Conservation (phyloP, 2,888 invertebrate species). For the Lamproptera curius region DNA sequence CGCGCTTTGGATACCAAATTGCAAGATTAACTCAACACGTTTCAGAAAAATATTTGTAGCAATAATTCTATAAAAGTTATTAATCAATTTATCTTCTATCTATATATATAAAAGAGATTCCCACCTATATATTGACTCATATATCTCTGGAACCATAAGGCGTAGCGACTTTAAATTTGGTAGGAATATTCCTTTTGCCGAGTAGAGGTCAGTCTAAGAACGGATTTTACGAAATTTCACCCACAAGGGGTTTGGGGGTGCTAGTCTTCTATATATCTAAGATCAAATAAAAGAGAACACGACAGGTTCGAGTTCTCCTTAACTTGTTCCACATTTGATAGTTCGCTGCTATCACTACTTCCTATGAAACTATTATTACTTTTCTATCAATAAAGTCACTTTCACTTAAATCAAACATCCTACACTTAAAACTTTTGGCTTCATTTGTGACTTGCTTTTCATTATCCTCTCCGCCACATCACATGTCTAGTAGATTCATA, state of each 20-base stretch:
- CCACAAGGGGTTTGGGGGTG: too few relatives aligned
- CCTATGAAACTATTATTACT: not conserved
- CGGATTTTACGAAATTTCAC: too few relatives aligned
- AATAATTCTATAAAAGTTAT: slow-evolving; percentile 11
- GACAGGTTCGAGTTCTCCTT: slow-evolving; percentile 40
- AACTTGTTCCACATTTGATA: slow-evolving; percentile 41
- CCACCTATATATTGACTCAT: too few relatives aligned
- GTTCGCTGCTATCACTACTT: slow-evolving; percentile 11
- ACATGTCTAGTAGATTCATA: not conserved
- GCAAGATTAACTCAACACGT: slow-evolving; percentile 13
- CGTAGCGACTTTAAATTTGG: too few relatives aligned
- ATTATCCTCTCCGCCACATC: not conserved
- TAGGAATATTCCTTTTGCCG: too few relatives aligned
- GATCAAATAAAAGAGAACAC: slow-evolving; percentile 59
- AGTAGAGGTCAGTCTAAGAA: too few relatives aligned
- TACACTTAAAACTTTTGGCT: slow-evolving; percentile 4
- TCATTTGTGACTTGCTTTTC: not conserved
- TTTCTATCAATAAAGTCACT: not conserved
- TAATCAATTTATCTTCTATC: too few relatives aligned
- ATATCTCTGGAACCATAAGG: too few relatives aligned
- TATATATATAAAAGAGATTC: too few relatives aligned
- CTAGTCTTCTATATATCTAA: slow-evolving; percentile 20
- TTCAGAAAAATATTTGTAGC: not conserved
- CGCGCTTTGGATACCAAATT: slow-evolving; percentile 30
- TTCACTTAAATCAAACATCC: slow-evolving; percentile 2